These are phyloP conservation scores for Acrobasis consociella DNA, from an alignment of 2,888 invertebrate genomes.

Conservation along the genomic window DNA sequence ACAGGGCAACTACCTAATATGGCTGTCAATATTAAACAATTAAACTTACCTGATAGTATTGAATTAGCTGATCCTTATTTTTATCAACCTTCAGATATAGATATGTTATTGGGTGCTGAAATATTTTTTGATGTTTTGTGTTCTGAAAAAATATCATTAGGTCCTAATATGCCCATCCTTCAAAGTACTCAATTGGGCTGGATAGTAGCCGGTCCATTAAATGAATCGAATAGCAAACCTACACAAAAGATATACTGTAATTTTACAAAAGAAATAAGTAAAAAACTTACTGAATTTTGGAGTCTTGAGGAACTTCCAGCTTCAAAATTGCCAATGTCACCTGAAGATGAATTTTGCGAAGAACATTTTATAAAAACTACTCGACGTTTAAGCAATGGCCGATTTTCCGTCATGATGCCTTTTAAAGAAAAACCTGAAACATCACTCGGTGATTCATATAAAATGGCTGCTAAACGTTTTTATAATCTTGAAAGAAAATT, in stretches of 20 bases:
- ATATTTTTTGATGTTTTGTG: conserved; percentile 27
- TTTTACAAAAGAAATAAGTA: too few species aligned
- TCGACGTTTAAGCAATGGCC: conserved; percentile 26
- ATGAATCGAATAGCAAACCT: background rate
- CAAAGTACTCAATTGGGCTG: conserved; percentile 27
- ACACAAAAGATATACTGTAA: conserved; percentile 21
- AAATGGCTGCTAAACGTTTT: conserved; percentile 14
- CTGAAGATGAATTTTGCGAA: conserved; percentile 32
- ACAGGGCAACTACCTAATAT: conserved; percentile 21
- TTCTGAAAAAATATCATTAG: conserved; percentile 24
- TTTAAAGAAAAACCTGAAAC: conserved; percentile 26
- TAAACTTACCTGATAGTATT: conserved; percentile 24
- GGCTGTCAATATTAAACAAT: conserved; percentile 1
- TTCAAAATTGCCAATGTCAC: conserved; percentile 16
- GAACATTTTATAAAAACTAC: conserved; percentile 27
- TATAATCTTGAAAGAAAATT: conserved; percentile 24
- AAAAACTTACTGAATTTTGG: conserved; percentile 30
- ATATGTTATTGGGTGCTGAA: conserved; percentile 29
- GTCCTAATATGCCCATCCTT: conserved; percentile 23
- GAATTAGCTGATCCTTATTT: conserved; percentile 29
- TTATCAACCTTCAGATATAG: conserved; percentile 25
- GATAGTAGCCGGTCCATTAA: conserved; percentile 29
- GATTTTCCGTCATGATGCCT: conserved; percentile 32
- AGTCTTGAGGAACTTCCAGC: conserved; percentile 28
- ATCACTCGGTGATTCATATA: conserved; percentile 24